Conservation (phyloP, 1,140 invertebrate genomes). For the Orchestia grillus region DNA sequence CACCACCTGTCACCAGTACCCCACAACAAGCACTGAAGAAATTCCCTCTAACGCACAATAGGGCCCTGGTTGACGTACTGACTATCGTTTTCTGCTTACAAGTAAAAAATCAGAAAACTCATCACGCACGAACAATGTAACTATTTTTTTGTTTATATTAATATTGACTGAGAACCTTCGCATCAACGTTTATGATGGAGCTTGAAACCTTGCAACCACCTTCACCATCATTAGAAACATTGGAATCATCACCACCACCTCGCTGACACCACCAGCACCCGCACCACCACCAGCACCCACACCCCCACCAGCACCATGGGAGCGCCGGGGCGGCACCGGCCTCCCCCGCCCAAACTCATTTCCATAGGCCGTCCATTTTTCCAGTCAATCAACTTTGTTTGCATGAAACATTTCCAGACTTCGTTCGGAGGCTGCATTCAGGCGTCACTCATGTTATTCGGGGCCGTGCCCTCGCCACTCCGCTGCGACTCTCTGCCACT, state of each 20-base stretch:
- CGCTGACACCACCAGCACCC: not conserved
- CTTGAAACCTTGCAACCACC: too few species aligned
- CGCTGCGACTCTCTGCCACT: not conserved
- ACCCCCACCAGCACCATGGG: too few species aligned
- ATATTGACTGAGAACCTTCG: too few species aligned
- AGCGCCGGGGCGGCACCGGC: not conserved
- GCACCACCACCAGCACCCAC: not conserved
- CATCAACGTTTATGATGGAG: too few species aligned
- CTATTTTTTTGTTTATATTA: too few species aligned
- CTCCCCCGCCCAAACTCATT: not conserved
- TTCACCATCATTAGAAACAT: not conserved
- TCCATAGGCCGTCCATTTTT: constrained; percentile 27
- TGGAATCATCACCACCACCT: not conserved
- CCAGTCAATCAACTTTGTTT: constrained; percentile 42
- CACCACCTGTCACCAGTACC: too few species aligned
- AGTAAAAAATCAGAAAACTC: not conserved
- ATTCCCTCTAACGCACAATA: too few species aligned
- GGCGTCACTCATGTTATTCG: not conserved
- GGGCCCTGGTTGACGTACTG: too few species aligned
- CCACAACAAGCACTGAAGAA: too few species aligned
- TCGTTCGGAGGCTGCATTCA: not conserved
- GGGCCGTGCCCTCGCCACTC: not conserved
- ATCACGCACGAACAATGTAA: not conserved
- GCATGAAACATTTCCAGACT: constrained; percentile 27
- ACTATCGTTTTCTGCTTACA: too few species aligned